Conservation (phyloP, 2,113 vertebrate species). For the Alexandromys fortis region DNA sequence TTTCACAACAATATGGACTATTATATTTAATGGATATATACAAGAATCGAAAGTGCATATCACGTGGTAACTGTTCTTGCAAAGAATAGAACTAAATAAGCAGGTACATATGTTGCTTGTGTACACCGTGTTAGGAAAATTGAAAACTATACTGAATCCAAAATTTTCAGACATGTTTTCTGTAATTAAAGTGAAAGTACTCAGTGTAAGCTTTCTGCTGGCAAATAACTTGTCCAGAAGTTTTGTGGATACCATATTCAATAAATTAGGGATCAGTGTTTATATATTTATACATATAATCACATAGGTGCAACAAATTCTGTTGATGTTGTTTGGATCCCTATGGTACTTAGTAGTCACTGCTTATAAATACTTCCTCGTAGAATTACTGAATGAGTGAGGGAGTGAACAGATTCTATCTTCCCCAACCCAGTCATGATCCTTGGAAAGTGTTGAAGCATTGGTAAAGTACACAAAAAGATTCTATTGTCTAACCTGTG, state of each 20-base stretch:
- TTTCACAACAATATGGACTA: not conserved
- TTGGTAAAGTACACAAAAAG: not conserved
- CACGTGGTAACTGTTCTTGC: not conserved
- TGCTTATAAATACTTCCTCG: not conserved
- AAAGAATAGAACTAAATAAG: not conserved
- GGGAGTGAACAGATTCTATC: not conserved
- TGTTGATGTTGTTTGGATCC: not conserved
- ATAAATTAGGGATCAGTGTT: not conserved
- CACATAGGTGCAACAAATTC: not conserved
- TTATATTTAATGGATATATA: not conserved
- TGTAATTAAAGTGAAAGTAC: not conserved
- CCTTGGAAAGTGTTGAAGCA: not conserved
- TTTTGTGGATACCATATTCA: not conserved
- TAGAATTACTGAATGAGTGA: not conserved
- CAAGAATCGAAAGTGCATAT: not conserved
- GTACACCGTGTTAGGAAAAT: not conserved
- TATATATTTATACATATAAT: not conserved
- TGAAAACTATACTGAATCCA: not conserved
- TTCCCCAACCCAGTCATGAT: not conserved
- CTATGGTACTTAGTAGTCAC: not conserved
- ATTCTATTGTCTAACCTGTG: not conserved
- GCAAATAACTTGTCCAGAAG: not conserved
- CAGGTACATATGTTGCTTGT: not conserved
- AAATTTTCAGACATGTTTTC: not conserved
- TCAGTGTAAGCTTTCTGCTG: not conserved